These are phyloP conservation scores for Platysteira castanea DNA, from an alignment of 2,113 vertebrate species.

Conservation along the genomic window DNA sequence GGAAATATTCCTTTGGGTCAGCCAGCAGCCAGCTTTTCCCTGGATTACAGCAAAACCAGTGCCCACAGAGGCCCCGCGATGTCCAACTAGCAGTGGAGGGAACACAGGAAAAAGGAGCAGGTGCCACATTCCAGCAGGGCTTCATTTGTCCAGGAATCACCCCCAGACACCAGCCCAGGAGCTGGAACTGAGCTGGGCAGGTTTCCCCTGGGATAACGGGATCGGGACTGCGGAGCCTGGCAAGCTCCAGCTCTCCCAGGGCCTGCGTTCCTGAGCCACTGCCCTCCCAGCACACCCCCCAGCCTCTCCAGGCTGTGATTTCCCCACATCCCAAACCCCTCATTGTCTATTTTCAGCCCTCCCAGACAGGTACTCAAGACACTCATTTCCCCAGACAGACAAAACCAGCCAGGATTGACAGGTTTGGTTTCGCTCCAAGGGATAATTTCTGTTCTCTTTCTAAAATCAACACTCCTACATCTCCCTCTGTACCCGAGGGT, in stretches of 20 bases:
- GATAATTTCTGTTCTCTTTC: background rate
- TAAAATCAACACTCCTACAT: background rate
- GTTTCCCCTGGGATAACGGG: accelerated
- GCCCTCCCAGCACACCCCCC: background rate
- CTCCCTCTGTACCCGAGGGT: background rate
- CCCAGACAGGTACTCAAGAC: background rate
- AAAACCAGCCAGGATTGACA: background rate
- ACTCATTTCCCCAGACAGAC: background rate
- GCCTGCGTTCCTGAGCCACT: background rate
- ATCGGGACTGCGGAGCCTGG: background rate
- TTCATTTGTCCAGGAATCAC: too few relatives aligned
- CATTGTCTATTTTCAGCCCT: background rate
- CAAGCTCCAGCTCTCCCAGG: background rate
- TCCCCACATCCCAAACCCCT: background rate
- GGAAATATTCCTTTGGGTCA: background rate
- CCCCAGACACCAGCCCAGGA: background rate
- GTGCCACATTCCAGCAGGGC: background rate
- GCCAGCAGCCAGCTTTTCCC: too few relatives aligned
- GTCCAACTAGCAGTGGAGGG: background rate
- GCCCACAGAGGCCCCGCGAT: accelerated
- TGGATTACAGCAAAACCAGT: background rate
- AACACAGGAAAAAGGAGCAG: background rate
- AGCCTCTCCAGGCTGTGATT: background rate
- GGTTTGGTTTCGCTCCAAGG: background rate
- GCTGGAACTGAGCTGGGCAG: background rate